Base-by-base conservation (phyloP, 2,113 vertebrate genomes). In the Lonchura striata region DNA sequence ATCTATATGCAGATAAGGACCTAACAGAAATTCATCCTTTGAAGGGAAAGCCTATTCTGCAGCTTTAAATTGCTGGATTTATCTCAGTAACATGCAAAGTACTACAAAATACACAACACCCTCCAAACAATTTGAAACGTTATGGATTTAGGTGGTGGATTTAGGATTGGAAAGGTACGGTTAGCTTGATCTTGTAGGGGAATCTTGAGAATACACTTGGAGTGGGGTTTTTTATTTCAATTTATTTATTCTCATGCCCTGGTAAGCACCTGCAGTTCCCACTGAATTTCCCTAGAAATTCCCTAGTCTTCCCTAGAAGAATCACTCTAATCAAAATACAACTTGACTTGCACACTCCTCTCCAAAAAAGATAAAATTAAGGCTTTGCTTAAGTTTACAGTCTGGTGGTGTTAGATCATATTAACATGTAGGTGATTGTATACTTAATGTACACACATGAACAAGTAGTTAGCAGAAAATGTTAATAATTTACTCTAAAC, bases 1-100 rank as follows among this genome's bases (percentile, higher is more conserved):
- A 94, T 95, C 81, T 90, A 2, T 91, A 80, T 92, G 91, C 81
- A 95, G 94, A 95, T 92, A 91, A 95, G 82, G 70, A 72, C 66
- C 91, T 90, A 91, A 70, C 42, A 94, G 74, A 94, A 92, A 87
- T 91, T 87, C 71, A 31, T 72, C 47, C 33, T 49, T 76, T 79
- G 86, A 79, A 92, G 30, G 20, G 19, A 95, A 79, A 82, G 61
- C 89, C 41, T 92, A 28, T 61, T 82, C 41, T 95, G 86, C 78
- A 72, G 39, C 70, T 94, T 90, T 82, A 82, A 91, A 94, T 92
- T 82, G 81, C 86, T 91, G 91, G 81, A 61, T 95, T 91, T 95
- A 57, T 94, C 69, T 92, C 83, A 72, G 0, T 91, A 87, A 64
- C 57, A 49, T 84, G 80, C 77, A 71, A 86, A 95, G 41, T 61